These are phyloP conservation scores for Pachypanchax playfairii DNA, from an alignment of 2,113 vertebrate genomes.

Conservation along the genomic window DNA sequence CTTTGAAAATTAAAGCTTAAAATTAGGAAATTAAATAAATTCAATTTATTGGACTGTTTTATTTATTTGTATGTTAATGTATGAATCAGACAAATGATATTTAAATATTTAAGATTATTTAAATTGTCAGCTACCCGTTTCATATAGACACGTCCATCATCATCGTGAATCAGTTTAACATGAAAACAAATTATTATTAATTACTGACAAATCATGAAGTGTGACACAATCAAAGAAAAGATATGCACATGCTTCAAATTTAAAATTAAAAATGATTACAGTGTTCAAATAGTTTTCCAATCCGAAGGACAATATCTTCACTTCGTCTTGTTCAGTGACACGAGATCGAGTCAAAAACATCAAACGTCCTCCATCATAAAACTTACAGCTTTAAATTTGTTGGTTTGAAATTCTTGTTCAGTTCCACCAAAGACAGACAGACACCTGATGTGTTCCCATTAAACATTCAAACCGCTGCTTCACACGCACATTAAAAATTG, in stretches of 20 bases:
- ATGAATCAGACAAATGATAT: not conserved
- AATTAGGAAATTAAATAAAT: constrained; percentile 49
- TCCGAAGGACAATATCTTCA: not conserved
- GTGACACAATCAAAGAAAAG: not conserved
- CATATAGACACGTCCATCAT: constrained; percentile 32
- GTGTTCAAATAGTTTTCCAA: not conserved
- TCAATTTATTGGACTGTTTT: constrained; percentile 38
- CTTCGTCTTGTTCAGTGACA: not conserved
- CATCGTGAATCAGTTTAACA: constrained; percentile 27
- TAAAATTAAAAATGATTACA: not conserved
- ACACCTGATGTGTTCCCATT: constrained; percentile 5
- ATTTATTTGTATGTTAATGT: not conserved
- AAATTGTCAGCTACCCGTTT: constrained; percentile 15
- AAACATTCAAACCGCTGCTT: not conserved
- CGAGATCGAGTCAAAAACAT: too few species aligned
- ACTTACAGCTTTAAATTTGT: not conserved
- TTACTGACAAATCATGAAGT: constrained; percentile 24
- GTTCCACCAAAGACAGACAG: not conserved
- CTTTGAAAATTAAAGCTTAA: constrained; percentile 32
- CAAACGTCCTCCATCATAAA: not conserved
- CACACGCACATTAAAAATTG: not conserved
- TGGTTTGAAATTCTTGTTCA: not conserved
- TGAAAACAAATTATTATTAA: constrained; percentile 30
- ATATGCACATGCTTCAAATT: not conserved
- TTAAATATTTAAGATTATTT: not conserved